Percentiles rank a stretch among this genome's conserved stretches.
phyloP scores from a whole-genome alignment of 2,888 invertebrate species.

The Plebejus anna region DNA sequence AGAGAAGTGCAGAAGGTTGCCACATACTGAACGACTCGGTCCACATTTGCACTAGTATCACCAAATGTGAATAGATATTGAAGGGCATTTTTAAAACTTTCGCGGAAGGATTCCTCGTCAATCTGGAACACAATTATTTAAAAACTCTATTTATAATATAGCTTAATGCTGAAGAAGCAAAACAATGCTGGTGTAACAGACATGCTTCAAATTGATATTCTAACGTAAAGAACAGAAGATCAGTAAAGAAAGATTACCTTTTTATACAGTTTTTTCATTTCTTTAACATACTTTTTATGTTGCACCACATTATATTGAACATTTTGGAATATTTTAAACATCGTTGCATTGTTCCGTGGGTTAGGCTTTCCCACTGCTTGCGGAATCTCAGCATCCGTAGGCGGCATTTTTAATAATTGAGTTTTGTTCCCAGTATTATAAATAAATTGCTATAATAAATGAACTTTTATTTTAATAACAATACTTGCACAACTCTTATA shows the following conservation, averaged over 20 bases:
- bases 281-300: slow-evolving; percentile 82
- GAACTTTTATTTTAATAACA: not conserved
- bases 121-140: slow-evolving; percentile 45
- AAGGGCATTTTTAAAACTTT: slow-evolving; percentile 82
- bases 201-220: not conserved
- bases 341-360: slow-evolving; percentile 62
- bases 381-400: slow-evolving; percentile 50
- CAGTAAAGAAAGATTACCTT: slow-evolving; percentile 65
- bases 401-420: slow-evolving; percentile 48
- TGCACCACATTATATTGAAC: slow-evolving; percentile 83
- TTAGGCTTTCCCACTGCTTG: slow-evolving; percentile 56
- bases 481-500: not conserved
- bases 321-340: slow-evolving; percentile 81
- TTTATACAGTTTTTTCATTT: slow-evolving; percentile 81
- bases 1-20: slow-evolving; percentile 84
- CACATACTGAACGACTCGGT: slow-evolving; percentile 84
- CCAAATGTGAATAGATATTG: slow-evolving; percentile 82
- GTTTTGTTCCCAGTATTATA: not conserved
- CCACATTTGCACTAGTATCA: slow-evolving; percentile 84
- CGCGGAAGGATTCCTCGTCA: slow-evolving; percentile 79
- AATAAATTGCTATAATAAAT: not conserved
- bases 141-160: not conserved
- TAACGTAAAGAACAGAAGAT: not conserved
- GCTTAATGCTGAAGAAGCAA: slow-evolving; percentile 28
- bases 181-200: not conserved